phyloP scores from a whole-genome alignment of 2,113 vertebrate genomes.

The Haemorhous mexicanus region DNA sequence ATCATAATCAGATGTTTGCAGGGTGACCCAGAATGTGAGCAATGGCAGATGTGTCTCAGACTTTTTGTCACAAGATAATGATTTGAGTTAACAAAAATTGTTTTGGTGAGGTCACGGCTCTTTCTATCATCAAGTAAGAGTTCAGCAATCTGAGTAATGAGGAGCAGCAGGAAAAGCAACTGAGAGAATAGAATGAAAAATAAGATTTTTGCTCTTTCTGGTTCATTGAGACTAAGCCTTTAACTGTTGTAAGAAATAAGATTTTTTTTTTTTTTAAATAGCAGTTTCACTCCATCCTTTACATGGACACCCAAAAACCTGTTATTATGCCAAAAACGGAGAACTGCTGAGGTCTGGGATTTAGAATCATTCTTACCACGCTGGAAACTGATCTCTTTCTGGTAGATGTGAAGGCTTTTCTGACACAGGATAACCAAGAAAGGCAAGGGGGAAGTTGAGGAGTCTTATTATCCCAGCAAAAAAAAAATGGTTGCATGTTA shows the following conservation, averaged over 20 bases:
- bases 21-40: conserved; percentile 20
- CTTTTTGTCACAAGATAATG: conserved; percentile 28
- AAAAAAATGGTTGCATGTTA: not conserved
- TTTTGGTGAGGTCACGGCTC: not conserved
- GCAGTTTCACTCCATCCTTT: conserved; percentile 1
- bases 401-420: not conserved
- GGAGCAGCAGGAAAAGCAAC: conserved; percentile 47
- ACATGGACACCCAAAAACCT: not conserved
- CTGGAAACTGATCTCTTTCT: not conserved
- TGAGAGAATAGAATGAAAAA: not conserved
- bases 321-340: not conserved
- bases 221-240: conserved; percentile 24
- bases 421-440: not conserved
- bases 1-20: conserved; percentile 59
- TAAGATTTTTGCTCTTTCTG: not conserved
- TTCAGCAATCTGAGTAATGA: conserved; percentile 49
- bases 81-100: conserved; percentile 40
- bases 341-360: conserved; percentile 10
- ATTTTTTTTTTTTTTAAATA: conserved; percentile 52
- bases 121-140: conserved; percentile 18
- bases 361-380: conserved; percentile 16
- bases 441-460: not conserved
- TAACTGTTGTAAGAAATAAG: conserved; percentile 16
- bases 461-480: not conserved
- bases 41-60: conserved; percentile 11